Percentiles rank a stretch among this genome's conserved stretches.
Evolutionary conservation across 2,888 invertebrate genomes (phyloP).

Genomic region (Netelia fuscicornis): DNA sequence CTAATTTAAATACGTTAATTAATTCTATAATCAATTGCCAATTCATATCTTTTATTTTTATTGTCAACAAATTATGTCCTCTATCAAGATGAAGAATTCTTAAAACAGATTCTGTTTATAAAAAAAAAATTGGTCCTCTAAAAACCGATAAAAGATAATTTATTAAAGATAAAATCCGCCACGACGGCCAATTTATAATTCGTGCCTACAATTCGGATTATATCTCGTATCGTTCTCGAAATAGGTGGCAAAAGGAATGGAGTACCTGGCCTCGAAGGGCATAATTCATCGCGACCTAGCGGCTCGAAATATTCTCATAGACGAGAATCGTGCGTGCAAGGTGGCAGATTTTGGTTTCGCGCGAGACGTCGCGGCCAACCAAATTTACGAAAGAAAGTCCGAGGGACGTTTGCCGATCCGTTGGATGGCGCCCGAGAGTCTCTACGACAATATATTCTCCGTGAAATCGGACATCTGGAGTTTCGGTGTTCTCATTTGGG

Average conservation of each 20-base stretch:
- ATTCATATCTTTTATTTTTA: no score
- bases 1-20: no score
- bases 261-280: slow-evolving; percentile 84
- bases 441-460: slow-evolving; percentile 97
- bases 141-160: no score
- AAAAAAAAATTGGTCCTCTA: no score
- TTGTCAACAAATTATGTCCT: no score
- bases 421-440: slow-evolving; percentile 98
- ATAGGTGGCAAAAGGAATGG: slow-evolving; percentile 87
- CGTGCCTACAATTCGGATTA: slow-evolving; percentile 8
- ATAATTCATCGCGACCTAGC: slow-evolving; percentile 96
- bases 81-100: no score
- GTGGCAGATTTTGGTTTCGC: slow-evolving; percentile 98
- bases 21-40: no score
- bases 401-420: slow-evolving; percentile 90
- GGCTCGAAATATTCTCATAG: slow-evolving; percentile 94
- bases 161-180: no score
- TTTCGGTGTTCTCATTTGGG: slow-evolving; percentile 97
- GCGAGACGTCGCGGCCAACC: slow-evolving; percentile 94
- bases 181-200: no score
- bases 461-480: slow-evolving; percentile 98
- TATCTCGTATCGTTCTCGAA: slow-evolving; percentile 70
- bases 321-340: slow-evolving; percentile 95
- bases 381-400: slow-evolving; percentile 94
- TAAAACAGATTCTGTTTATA: no score